These are phyloP conservation scores for Melanostoma scalare DNA, from an alignment of 2,888 invertebrate genomes.

Conservation along the genomic window DNA sequence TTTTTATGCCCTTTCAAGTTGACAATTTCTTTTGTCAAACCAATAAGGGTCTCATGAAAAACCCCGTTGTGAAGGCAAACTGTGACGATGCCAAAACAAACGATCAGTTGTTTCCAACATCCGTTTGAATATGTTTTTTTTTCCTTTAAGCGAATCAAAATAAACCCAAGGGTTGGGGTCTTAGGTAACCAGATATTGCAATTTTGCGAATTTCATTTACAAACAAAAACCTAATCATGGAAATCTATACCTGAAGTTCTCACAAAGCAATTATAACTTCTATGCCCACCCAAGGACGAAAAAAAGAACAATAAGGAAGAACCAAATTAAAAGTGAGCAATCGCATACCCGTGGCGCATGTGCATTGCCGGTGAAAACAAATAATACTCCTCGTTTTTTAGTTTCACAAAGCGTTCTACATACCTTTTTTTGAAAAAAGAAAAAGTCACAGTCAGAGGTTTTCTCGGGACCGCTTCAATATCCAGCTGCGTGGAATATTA, in stretches of 20 bases:
- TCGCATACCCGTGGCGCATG: conserved; percentile 63
- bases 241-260: conserved; percentile 40
- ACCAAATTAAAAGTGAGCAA: conserved; percentile 59
- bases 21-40: conserved; percentile 28
- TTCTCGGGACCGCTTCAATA: no score
- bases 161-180: conserved; percentile 5
- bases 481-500: no score
- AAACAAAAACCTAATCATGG: conserved; percentile 2
- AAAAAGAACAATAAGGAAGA: conserved; percentile 6
- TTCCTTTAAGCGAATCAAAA: background rate
- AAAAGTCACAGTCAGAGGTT: no score
- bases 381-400: no score
- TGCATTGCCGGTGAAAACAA: conserved; percentile 14
- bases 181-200: conserved; percentile 50
- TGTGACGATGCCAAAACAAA: conserved; percentile 65
- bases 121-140: conserved; percentile 26
- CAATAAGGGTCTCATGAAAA: background rate
- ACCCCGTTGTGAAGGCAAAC: conserved; percentile 58
- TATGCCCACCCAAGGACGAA: conserved; percentile 7
- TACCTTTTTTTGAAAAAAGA: no score
- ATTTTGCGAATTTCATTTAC: conserved; percentile 50
- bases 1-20: conserved; percentile 38
- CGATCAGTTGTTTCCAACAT: conserved; percentile 51
- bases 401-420: no score
- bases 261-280: conserved; percentile 62